These are phyloP conservation scores for Aplocera efformata DNA, from an alignment of 2,888 invertebrate species.

Conservation along the genomic window DNA sequence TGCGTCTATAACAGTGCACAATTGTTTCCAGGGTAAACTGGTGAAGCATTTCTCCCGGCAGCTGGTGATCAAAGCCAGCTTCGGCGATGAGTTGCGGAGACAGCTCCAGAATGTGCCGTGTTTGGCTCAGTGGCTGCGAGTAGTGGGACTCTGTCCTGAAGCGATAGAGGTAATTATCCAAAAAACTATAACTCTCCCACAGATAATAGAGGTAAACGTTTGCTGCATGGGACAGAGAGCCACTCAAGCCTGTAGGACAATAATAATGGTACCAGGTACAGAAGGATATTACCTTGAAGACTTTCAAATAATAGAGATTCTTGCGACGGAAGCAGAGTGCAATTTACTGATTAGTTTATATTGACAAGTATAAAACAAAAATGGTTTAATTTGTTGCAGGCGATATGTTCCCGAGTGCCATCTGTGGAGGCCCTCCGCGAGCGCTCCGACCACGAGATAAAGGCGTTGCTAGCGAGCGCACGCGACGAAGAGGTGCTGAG, in stretches of 20 bases:
- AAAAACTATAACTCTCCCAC: not conserved
- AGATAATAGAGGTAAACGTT: no score
- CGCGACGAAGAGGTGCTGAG: conserved; percentile 91
- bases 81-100: conserved; percentile 82
- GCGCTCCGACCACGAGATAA: conserved; percentile 90
- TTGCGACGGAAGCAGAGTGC: no score
- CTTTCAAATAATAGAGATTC: no score
- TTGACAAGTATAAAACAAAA: no score
- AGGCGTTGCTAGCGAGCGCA: conserved; percentile 84
- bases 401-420: conserved; percentile 85
- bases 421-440: conserved; percentile 91
- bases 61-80: conserved; percentile 90
- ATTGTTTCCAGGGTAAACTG: conserved; percentile 88
- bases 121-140: conserved; percentile 93
- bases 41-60: conserved; percentile 96
- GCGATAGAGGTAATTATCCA: conserved; percentile 78
- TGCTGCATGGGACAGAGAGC: no score
- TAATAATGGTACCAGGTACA: no score
- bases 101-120: conserved; percentile 88
- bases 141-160: conserved; percentile 89
- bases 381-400: conserved; percentile 54
- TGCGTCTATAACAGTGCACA: no score
- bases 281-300: no score
- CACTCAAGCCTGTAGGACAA: no score
- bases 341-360: no score